phyloP scores from a whole-genome alignment of 1,140 invertebrate genomes.

The Brachionus plicatilis region DNA sequence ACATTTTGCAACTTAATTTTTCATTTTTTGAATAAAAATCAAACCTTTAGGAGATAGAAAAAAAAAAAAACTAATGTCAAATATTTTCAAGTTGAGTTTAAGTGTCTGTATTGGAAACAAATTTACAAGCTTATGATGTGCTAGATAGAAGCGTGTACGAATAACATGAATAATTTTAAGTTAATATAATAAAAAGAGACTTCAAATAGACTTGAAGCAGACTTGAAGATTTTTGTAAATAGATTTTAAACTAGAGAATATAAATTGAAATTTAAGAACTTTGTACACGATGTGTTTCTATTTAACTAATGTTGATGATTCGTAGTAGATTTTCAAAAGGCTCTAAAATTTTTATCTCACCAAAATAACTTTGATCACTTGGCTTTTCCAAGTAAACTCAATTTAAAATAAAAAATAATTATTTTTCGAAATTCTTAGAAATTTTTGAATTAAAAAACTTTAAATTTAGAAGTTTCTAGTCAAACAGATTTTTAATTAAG shows the following conservation, averaged over 20 bases:
- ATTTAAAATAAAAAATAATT: background rate
- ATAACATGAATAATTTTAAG: background rate
- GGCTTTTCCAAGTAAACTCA: background rate
- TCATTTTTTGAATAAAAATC: background rate
- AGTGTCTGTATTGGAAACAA: background rate
- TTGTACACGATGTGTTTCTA: background rate
- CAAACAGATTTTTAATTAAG: background rate
- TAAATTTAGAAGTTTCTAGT: background rate
- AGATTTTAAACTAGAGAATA: background rate
- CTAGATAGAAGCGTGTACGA: background rate
- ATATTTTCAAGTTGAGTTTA: background rate
- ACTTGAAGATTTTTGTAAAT: background rate
- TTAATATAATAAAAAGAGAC: background rate
- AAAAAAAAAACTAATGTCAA: background rate
- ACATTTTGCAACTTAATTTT: background rate
- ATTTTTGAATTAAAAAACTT: no score
- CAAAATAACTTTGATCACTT: background rate
- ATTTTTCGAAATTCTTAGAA: no score
- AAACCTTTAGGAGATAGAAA: background rate
- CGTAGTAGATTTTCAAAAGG: background rate
- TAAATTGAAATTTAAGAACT: background rate
- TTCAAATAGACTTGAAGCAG: background rate
- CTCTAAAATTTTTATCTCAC: background rate
- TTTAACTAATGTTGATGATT: background rate
- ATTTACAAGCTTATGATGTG: background rate